Evolutionary conservation across 2,113 vertebrate genomes (phyloP), one percentile per base, ranked within the genome.

Genomic region (Xyrauchen texanus): DNA sequence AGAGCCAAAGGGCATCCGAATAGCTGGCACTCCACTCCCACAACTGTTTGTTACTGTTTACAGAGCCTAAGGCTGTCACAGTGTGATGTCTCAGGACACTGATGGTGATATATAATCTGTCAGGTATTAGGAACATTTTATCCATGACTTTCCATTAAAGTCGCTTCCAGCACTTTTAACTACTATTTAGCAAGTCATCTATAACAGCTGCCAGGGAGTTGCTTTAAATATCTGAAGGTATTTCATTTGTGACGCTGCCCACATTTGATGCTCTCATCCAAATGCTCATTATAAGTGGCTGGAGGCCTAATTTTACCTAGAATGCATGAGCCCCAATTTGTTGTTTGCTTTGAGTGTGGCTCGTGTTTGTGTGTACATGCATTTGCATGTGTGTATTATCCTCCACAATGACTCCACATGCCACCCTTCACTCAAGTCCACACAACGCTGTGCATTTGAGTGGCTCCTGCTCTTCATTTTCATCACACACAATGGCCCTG

Each of bases 241-340:
- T 21, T 58, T 68, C 21, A 34, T 68, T 73, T 11, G 72, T 79
- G 65, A 63, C 60, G 52, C 53, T 79, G 80, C 55, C 80, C 79
- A 66, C 61, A 53, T 52, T 42, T 66, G 77, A 66, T 72, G 46
- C 66, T 65, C n/a, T 63, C 57, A 12, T 76, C 68, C 63, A 80
- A 80, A 75, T 53, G 58, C 69, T 74, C 69, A 81, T 73, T 84
- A 81, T 58, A 15, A 63, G 53, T 72, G 74, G 62, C 80, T 68
- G 42, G 13, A 67, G 7, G 73, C 69, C 68, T 77, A 68, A 80
- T 85, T 70, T 60, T 34, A 53, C 21, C 70, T 58, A 21, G 53
- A 67, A 64, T 69, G 12, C 64, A 73, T 52, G 65, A 15, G 52
- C 52, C 74, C 58, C 51, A 65, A 66, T 70, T 75, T 52, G 64